Percentiles rank a stretch among this genome's conserved stretches.
Conservation (phyloP, 2,888 invertebrate genomes). For the Drosophila borealis region DNA sequence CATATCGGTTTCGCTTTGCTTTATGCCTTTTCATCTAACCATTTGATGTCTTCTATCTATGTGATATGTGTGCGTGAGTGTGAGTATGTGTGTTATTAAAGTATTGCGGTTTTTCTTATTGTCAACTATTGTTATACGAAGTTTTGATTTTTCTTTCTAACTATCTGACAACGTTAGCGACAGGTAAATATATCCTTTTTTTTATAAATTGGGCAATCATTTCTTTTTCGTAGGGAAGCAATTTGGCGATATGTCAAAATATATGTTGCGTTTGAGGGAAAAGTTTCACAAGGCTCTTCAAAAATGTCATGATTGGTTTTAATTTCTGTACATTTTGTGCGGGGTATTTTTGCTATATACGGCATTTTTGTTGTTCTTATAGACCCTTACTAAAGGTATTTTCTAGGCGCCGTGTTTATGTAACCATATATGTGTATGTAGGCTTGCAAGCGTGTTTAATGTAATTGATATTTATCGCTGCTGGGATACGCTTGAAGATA, state of each 20-base stretch:
- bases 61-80: constrained; percentile 9
- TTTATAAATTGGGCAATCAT: constrained; percentile 24
- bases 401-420: too few species aligned
- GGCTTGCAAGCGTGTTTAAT: too few species aligned
- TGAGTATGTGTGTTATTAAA: constrained; percentile 53
- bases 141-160: constrained; percentile 54
- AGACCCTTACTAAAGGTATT: too few species aligned
- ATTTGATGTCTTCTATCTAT: constrained; percentile 37
- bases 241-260: constrained; percentile 38
- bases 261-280: constrained; percentile 8
- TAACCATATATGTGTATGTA: too few species aligned
- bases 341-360: too few species aligned
- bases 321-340: not conserved
- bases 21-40: constrained; percentile 61
- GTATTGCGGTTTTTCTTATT: constrained; percentile 67
- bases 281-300: not conserved
- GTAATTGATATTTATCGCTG: too few species aligned
- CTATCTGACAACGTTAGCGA: constrained; percentile 21
- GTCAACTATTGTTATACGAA: constrained; percentile 66
- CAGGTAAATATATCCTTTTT: constrained; percentile 15
- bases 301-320: not conserved
- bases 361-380: too few species aligned
- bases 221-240: constrained; percentile 1
- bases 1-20: constrained; percentile 55
- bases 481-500: too few species aligned